Conservation (phyloP, 1,140 invertebrate species). For the Euglossa dilemma region DNA sequence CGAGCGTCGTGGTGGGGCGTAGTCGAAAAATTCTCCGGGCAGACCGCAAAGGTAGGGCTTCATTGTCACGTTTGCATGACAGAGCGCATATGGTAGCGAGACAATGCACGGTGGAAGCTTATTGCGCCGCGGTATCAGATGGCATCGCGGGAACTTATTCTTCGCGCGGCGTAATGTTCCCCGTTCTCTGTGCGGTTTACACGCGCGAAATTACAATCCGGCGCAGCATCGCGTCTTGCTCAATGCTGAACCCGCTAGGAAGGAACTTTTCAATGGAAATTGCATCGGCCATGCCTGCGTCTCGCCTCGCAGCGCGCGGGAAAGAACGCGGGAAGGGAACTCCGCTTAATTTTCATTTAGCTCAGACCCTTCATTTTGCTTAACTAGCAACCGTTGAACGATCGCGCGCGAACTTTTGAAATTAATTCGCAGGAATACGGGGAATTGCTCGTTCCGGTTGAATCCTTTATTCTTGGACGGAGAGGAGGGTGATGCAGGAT, state of each 20-base stretch:
- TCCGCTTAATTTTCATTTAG: conserved; percentile 5
- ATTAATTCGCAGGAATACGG: neutral
- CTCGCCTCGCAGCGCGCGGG: neutral
- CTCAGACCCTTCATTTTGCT: neutral
- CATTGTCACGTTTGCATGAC: conserved; percentile 30
- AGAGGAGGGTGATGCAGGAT: neutral
- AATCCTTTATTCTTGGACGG: neutral
- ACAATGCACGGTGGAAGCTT: conserved; percentile 41
- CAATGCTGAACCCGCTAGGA: neutral
- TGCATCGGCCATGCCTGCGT: neutral
- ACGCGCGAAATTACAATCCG: conserved; percentile 36
- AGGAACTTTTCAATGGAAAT: conserved; percentile 34
- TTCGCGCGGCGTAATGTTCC: neutral
- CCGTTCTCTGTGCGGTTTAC: neutral
- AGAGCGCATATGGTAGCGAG: conserved; percentile 28
- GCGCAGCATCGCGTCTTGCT: conserved; percentile 9
- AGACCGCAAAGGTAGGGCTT: conserved; percentile 30
- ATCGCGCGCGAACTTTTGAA: neutral
- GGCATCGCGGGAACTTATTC: conserved; percentile 29
- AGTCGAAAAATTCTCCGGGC: conserved; percentile 28
- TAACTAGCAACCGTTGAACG: neutral
- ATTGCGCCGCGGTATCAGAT: conserved; percentile 41
- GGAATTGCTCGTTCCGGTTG: neutral
- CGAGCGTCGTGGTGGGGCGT: neutral
- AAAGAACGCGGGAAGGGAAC: neutral